These are phyloP conservation scores for Hyphantria cunea DNA, from an alignment of 1,140 invertebrate genomes.

Conservation along the genomic window DNA sequence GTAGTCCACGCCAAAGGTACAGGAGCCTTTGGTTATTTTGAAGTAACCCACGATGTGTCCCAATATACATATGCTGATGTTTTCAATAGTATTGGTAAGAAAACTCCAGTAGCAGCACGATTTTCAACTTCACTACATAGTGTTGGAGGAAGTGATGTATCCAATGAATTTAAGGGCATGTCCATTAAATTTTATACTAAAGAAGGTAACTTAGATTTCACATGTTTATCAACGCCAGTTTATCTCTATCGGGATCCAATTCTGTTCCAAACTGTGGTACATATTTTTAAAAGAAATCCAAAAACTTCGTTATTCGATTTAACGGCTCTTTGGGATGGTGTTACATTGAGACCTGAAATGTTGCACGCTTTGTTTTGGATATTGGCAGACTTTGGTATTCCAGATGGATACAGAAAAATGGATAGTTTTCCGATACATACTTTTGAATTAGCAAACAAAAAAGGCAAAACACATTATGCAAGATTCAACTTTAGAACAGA, in stretches of 20 bases:
- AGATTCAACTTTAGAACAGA: constrained; percentile 89
- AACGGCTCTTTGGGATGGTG: constrained; percentile 32
- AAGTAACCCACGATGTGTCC: constrained; percentile 94
- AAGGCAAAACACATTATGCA: constrained; percentile 82
- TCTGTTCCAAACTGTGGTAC: background rate
- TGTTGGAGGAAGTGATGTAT: constrained; percentile 90
- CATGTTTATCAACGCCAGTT: constrained; percentile 87
- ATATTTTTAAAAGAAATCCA: constrained; percentile 11
- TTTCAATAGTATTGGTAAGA: constrained; percentile 91
- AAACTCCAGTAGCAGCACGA: constrained; percentile 85
- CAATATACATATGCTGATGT: constrained; percentile 91
- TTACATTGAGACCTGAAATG: constrained; percentile 89
- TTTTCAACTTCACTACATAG: constrained; percentile 94
- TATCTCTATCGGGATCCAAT: constrained; percentile 86
- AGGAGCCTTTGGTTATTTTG: constrained; percentile 97
- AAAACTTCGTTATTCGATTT: constrained; percentile 6
- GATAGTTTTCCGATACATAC: constrained; percentile 86
- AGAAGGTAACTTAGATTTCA: constrained; percentile 88
- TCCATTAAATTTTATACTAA: constrained; percentile 89
- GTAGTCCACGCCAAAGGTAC: constrained; percentile 97
- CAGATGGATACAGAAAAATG: constrained; percentile 90
- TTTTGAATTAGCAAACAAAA: constrained; percentile 85
- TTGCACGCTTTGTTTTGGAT: constrained; percentile 91
- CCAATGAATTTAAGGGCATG: constrained; percentile 86
- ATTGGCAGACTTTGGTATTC: constrained; percentile 93